Evolutionary conservation across 2,888 invertebrate genomes (phyloP).

Genomic region (Drosophila quinaria): DNA sequence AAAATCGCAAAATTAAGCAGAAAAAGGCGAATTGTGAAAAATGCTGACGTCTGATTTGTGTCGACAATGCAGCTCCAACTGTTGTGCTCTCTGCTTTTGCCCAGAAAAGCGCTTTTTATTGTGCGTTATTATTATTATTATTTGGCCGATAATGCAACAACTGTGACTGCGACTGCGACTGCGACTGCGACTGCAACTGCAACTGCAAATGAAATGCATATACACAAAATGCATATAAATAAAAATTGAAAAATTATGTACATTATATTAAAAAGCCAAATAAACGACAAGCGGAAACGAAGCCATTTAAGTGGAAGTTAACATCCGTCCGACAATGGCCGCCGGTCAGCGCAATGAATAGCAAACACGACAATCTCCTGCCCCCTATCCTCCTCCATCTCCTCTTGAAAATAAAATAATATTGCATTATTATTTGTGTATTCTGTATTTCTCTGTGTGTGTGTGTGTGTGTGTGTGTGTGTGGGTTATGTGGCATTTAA

Average conservation of each 20-base stretch:
- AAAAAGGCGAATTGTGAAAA: conserved; percentile 70
- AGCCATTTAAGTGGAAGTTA: conserved; percentile 85
- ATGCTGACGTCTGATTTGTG: conserved; percentile 83
- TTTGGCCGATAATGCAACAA: conserved; percentile 60
- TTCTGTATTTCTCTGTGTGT: conserved; percentile 26
- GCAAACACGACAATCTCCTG: conserved; percentile 44
- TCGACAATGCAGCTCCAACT: conserved; percentile 52
- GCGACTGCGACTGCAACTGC: conserved; percentile 1
- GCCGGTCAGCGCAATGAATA: conserved; percentile 67
- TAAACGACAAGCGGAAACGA: conserved; percentile 84
- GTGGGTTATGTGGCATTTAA: conserved; percentile 78
- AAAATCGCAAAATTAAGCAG: conserved; percentile 79
- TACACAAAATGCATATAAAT: conserved; percentile 70
- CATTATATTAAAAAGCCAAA: conserved; percentile 80
- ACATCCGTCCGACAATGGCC: conserved; percentile 82
- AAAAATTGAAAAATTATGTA: conserved; percentile 82
- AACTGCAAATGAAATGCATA: conserved; percentile 76
- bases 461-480: conserved; percentile 54
- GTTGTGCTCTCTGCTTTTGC: conserved; percentile 40
- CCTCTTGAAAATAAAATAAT: conserved; percentile 75
- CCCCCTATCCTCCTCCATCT: neutral
- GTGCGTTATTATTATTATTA: conserved; percentile 62
- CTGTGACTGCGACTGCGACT: conserved; percentile 18
- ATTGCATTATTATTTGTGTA: conserved; percentile 80
- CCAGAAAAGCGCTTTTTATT: conserved; percentile 58